Base-by-base conservation (phyloP, 2,113 vertebrate species). In the Beaufortia kweichowensis region DNA sequence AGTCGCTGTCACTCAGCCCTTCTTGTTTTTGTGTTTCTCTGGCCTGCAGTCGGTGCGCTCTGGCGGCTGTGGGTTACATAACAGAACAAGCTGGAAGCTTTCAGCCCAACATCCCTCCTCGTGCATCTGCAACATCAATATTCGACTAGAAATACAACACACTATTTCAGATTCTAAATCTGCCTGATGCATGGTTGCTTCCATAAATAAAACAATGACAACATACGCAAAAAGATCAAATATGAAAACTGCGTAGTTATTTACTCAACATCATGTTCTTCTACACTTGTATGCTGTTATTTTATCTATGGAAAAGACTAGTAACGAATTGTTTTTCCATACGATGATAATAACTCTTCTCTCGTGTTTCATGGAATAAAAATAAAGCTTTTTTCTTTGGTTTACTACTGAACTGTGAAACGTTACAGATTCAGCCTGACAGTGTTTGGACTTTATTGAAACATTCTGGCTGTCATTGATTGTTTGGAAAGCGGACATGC, bases 21-120 rank as follows among this genome's bases (percentile, higher is more conserved):
- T 21, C 48, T 39, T 70, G 75, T 77, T 79, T 76, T 68, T 31
- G 26, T 61, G 57, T 77, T 41, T 61, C 50, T 72, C 43, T 28
- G 6, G 28, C 24, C 61, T 66, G 75, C 57, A 78, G 60, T 77
- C 48, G 24, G 48, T 21, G 74, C 60, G 75, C 78, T 75, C 84
- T 87, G 84, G 48, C 2, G 26, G 48, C 50, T 71, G 11, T 9
- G 23, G 3, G 31, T 71, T 78, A 55, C 15, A 23, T 63, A 78
- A 78, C 65, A 77, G 74, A 76, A 19, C 31, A 29, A 64, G 24
- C 62, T 66, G 62, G 31, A 72, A 59, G 55, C 48, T 57, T 61
- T 50, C 28, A 70, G 57, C 43, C 62, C 29, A 43, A 70, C 65
- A 66, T 46, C 39, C 28, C 56, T 28, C n/a, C n/a, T 21, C 31